Base-by-base conservation (phyloP, 2,888 invertebrate species). In the Ennomos erosarius region DNA sequence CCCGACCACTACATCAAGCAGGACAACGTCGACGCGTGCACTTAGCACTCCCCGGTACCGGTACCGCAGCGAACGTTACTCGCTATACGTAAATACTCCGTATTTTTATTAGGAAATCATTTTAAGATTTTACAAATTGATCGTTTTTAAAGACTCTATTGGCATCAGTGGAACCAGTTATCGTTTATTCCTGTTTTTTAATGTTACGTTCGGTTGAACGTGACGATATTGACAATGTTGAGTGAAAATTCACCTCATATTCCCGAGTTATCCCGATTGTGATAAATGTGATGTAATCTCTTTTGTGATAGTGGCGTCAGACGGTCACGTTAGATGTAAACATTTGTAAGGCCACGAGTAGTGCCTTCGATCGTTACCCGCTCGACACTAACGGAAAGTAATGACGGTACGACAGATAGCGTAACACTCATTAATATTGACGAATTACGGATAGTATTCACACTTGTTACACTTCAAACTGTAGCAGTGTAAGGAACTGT, bases 11-110 rank as follows among this genome's bases (percentile, higher is more conserved):
- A 86, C 83, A 81, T 92, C 67, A 91, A 90, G 73, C 87, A 88
- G 80, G 91, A 92, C 82, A 89, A 91, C 84, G 87, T 93, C 47
- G 92, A 93, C 81, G 91, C 92, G 16, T 92, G 92, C 85, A 90
- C 91, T 65, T 92, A 91, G 82, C 65, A 46, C 43, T 9, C 10
- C 9, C 52, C 3, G 56, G 3, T 38, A 33, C 59, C 33, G 61
- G 54, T 64, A 62, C 47, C 11, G 12, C 47, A 40, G 40, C 46
- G 26, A 33, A 39, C 10, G 40, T 39, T 54, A 61, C 34, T 67
- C 76, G 63, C 67, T 67, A 53, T 63, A 72, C 26, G 26, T 68
- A 56, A 76, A 83, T 82, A 81, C 82, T 81, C 84, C 71, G 63
- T 78, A 69, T 70, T 71, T 72, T 49, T 63, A 59, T 51, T 54